Base-by-base conservation (phyloP, 2,888 invertebrate species). In the Digitonthophagus gazella region DNA sequence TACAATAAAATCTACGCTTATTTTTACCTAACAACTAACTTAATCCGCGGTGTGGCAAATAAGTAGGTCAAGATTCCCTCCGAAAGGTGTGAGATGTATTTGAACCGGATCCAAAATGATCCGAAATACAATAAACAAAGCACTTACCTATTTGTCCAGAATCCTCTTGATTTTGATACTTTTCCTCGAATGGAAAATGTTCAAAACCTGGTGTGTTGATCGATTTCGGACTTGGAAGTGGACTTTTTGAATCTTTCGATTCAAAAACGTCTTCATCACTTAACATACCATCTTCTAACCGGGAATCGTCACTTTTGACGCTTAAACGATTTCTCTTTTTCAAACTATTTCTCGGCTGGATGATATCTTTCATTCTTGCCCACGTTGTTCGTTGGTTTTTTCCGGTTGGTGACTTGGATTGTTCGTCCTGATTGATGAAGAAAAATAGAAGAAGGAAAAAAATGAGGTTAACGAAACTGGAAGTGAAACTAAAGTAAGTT, bases 341-440 rank as follows among this genome's bases (percentile, higher is more conserved):
- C 15, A 90, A 89, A 72, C 90, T 90, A 71, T 88, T 86, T 66
- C 89, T 86, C 0, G 90, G 90, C 78, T 91, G 90, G 71, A 92
- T 90, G 69, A 92, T 92, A 76, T 91, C 90, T 72, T 91, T 89
- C 84, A 93, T 90, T 81, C 91, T 90, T 0, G 89, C 89, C 92
- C 92, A 92, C 0, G 91, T 89, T n/a, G 89, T 90, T 78, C 89
- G 65, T 15, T 66, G 58, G 44, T 58, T 67, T 55, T 69, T 72
- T 44, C 65, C 66, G 22, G 65, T 69, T 55, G 68, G 67, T 58
- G 69, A 67, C 65, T 71, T 71, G 65, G 67, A 67, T 16, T 65
- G 63, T 54, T 71, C 71, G 22, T 71, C 71, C 71, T 71, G 54
- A 19, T 15, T n/a, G 22, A 18, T 8, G 58, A 57, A 58, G 11